Conservation (phyloP, 2,888 invertebrate genomes). For the Achlya flavicornis region DNA sequence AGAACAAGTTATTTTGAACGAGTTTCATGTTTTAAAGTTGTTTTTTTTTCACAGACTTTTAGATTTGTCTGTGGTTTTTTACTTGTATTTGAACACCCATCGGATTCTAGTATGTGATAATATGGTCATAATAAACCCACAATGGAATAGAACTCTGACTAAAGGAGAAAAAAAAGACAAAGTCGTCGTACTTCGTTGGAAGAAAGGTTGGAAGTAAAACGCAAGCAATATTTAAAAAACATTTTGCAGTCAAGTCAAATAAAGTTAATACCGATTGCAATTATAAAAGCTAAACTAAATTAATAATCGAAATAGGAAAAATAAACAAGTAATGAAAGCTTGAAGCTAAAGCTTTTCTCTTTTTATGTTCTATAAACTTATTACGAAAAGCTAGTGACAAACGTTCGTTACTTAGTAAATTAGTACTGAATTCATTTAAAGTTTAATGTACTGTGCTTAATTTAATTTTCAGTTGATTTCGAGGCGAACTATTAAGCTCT, state of each 20-base stretch:
- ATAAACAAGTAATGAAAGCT: background rate
- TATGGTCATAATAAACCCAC: too few relatives aligned
- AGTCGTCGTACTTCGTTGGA: too few relatives aligned
- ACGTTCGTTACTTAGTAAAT: slow-evolving; percentile 1
- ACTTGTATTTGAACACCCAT: too few relatives aligned
- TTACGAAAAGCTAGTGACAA: background rate
- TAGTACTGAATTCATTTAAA: background rate
- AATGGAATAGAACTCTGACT: too few relatives aligned
- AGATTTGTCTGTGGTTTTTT: too few relatives aligned
- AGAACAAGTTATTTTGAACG: slow-evolving; percentile 29
- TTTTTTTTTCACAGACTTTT: too few relatives aligned
- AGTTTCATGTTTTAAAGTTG: background rate
- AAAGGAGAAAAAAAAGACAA: too few relatives aligned
- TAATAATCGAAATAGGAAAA: background rate
- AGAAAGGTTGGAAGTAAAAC: too few relatives aligned
- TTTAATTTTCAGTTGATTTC: background rate
- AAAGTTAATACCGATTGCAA: too few relatives aligned
- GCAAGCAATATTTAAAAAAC: too few relatives aligned
- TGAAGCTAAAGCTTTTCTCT: background rate
- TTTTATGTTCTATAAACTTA: background rate
- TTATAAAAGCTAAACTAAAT: background rate
- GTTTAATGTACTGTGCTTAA: background rate
- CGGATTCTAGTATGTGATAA: too few relatives aligned
- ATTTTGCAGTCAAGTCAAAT: too few relatives aligned
- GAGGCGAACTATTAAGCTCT: background rate